These are phyloP conservation scores for Mesochorus sp. DNA, from an alignment of 2,888 invertebrate genomes.

Conservation along the genomic window DNA sequence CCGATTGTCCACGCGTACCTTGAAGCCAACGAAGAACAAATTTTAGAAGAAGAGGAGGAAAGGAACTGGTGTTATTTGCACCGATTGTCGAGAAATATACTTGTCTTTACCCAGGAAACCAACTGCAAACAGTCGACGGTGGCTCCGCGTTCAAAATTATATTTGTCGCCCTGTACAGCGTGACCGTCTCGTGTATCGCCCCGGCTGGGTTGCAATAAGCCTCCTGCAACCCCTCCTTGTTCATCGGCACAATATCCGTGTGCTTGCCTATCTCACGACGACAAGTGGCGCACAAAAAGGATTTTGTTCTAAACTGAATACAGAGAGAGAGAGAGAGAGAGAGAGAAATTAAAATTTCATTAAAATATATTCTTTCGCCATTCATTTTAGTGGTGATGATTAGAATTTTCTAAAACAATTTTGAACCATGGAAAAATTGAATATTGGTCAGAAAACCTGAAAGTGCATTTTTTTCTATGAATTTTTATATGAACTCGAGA, in stretches of 20 bases:
- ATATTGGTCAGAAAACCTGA: too few species aligned
- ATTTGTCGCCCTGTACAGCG: conserved; percentile 84
- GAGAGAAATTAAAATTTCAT: not conserved
- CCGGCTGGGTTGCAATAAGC: conserved; percentile 92
- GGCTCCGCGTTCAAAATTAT: conserved; percentile 82
- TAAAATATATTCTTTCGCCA: too few species aligned
- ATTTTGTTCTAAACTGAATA: conserved; percentile 66
- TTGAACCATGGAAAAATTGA: too few species aligned
- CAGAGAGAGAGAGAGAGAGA: too few species aligned
- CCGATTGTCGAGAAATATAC: conserved; percentile 2
- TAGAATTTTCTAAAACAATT: too few species aligned
- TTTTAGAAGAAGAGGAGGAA: too few species aligned
- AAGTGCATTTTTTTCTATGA: too few species aligned
- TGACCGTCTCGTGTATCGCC: conserved; percentile 91
- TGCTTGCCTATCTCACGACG: conserved; percentile 84
- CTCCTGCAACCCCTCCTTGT: conserved; percentile 90
- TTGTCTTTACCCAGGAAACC: conserved; percentile 90
- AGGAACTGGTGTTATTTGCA: not conserved
- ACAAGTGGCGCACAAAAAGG: conserved; percentile 83
- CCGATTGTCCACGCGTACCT: conserved; percentile 92
- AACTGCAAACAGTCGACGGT: conserved; percentile 89
- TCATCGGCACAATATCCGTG: conserved; percentile 90
- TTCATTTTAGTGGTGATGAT: too few species aligned
- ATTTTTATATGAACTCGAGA: too few species aligned
- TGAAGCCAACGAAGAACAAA: too few species aligned